A percentile compares a stretch with the other conserved stretches of the same genome.
These are phyloP conservation scores for Trematocara variabile DNA, from an alignment of 2,113 vertebrate species.

Conservation along the genomic window DNA sequence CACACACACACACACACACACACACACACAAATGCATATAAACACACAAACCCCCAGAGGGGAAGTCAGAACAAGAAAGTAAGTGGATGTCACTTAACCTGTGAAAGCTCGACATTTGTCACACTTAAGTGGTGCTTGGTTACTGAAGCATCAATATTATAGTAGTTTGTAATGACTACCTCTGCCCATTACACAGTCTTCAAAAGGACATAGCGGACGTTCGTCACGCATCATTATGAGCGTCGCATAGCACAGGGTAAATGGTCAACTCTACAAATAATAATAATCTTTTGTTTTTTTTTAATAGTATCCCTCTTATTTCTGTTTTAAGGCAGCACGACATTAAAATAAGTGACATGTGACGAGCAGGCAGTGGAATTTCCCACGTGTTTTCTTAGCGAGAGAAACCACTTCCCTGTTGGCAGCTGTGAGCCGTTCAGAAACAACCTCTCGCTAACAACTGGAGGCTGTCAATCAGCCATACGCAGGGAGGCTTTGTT, in stretches of 20 bases:
- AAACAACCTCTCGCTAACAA: neutral
- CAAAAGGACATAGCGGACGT: neutral
- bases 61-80: neutral
- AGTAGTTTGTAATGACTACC: neutral
- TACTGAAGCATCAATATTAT: neutral
- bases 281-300: neutral
- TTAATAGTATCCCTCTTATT: neutral
- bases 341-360: neutral
- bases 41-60: neutral
- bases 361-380: neutral
- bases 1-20: neutral
- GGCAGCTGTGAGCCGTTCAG: neutral
- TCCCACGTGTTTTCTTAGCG: neutral
- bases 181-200: neutral
- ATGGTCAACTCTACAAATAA: neutral
- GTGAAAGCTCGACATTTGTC: slow-evolving; percentile 19
- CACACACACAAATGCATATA: neutral
- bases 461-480: neutral
- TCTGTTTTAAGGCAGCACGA: neutral
- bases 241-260: neutral
- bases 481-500: neutral
- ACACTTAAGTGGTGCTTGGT: neutral
- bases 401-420: neutral
- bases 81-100: slow-evolving; percentile 2
- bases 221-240: neutral